Evolutionary conservation across 2,113 vertebrate genomes (phyloP).

Genomic region (Phasianus colchicus): DNA sequence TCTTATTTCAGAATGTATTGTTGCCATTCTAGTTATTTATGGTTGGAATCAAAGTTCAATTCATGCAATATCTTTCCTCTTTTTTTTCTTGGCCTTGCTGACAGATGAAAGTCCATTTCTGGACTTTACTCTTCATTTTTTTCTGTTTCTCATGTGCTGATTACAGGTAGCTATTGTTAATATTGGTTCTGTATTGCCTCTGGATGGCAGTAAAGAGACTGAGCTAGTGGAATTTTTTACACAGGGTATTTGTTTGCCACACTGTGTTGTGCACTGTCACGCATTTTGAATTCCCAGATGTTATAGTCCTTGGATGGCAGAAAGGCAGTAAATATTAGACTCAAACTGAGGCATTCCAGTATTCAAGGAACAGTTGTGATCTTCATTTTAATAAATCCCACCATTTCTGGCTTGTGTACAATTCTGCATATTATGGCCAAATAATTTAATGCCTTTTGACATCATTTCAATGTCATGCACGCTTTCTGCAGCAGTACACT

Average conservation of each 20-base stretch:
- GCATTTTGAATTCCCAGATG: constrained; percentile 69
- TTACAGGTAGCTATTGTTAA: neutral
- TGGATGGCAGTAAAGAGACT: constrained; percentile 42
- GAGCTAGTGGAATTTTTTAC: neutral
- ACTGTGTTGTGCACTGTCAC: neutral
- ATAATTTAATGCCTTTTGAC: constrained; percentile 55
- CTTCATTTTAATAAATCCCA: constrained; percentile 66
- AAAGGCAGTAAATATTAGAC: constrained; percentile 41
- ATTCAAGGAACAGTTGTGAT: constrained; percentile 74
- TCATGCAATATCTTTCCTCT: neutral
- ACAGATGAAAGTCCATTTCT: neutral
- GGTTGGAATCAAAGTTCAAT: neutral
- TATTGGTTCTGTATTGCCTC: neutral
- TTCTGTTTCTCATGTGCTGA: neutral
- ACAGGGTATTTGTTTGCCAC: constrained; percentile 25
- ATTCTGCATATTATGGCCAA: constrained; percentile 46
- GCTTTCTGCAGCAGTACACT: neutral
- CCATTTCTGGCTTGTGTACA: constrained; percentile 56
- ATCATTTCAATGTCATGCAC: constrained; percentile 27
- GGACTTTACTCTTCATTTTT: neutral
- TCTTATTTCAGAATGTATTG: neutral
- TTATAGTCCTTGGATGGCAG: constrained; percentile 61
- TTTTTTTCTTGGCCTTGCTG: neutral
- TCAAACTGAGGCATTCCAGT: constrained; percentile 71
- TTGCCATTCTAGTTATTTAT: neutral